phyloP scores from a whole-genome alignment of 2,888 invertebrate species.

The Petrophora chlorosata region DNA sequence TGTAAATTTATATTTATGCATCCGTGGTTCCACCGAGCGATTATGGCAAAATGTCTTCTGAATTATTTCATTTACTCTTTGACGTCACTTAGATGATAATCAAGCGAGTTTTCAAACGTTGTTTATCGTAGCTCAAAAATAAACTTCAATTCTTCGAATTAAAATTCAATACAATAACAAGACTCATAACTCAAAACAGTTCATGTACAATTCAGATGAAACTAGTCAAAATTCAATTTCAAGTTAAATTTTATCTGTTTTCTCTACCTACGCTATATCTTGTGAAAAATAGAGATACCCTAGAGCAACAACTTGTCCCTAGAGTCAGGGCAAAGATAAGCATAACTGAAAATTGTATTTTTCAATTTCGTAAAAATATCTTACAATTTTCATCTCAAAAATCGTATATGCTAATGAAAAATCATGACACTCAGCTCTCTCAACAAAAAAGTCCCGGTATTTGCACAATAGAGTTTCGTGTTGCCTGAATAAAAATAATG shows the following conservation, averaged over 20 bases:
- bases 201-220: not conserved
- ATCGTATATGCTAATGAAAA: conserved; percentile 5
- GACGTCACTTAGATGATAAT: too few species aligned
- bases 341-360: conserved; percentile 12
- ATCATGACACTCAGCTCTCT: not conserved
- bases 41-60: too few species aligned
- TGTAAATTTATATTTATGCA: too few species aligned
- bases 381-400: conserved; percentile 1
- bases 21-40: too few species aligned
- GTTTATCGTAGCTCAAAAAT: too few species aligned
- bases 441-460: too few species aligned
- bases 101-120: too few species aligned
- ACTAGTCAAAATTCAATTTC: conserved; percentile 1
- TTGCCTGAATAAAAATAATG: not conserved
- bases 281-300: not conserved
- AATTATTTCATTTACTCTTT: too few species aligned
- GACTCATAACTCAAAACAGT: not conserved
- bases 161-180: not conserved
- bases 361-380: conserved; percentile 16
- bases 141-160: too few species aligned
- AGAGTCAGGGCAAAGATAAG: conserved; percentile 7
- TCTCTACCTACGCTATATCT: not conserved
- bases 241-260: not conserved
- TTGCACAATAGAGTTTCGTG: not conserved
- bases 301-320: conserved; percentile 1